These are phyloP conservation scores for Stegophylla sp. DNA, from an alignment of 2,888 invertebrate species.

Conservation along the genomic window DNA sequence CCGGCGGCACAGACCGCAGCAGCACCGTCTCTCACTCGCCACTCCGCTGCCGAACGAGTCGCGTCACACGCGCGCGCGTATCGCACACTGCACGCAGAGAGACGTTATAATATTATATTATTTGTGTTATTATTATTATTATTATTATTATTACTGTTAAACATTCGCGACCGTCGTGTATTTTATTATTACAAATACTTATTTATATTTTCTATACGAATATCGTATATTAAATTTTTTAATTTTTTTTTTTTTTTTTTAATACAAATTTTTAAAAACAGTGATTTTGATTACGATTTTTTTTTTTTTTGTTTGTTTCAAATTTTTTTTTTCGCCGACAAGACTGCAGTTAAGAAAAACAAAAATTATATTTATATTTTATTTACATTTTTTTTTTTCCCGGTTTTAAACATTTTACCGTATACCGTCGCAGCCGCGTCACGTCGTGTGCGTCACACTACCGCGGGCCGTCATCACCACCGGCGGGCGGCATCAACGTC, in stretches of 20 bases:
- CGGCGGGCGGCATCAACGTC: background rate
- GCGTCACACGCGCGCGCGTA: background rate
- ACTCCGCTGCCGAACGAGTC: conserved; percentile 24
- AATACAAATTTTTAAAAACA: no score
- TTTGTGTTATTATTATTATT: background rate
- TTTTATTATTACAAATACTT: background rate
- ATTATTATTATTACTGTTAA: background rate
- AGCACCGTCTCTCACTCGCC: conserved; percentile 18
- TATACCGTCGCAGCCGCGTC: background rate
- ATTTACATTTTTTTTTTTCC: background rate
- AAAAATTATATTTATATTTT: background rate
- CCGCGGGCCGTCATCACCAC: background rate
- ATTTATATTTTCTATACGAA: no score
- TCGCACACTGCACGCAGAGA: background rate
- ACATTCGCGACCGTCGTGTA: background rate
- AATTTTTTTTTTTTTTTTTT: background rate
- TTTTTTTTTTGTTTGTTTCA: background rate
- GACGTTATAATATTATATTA: background rate
- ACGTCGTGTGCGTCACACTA: background rate
- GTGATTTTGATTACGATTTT: no score
- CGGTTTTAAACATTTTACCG: no score
- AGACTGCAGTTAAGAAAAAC: no score
- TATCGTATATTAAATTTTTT: no score
- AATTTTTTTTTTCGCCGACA: no score
- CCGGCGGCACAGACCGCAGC: conserved; percentile 21